Conservation (phyloP, 2,797 vertebrate species). For the Urosaurus nigricauda region DNA sequence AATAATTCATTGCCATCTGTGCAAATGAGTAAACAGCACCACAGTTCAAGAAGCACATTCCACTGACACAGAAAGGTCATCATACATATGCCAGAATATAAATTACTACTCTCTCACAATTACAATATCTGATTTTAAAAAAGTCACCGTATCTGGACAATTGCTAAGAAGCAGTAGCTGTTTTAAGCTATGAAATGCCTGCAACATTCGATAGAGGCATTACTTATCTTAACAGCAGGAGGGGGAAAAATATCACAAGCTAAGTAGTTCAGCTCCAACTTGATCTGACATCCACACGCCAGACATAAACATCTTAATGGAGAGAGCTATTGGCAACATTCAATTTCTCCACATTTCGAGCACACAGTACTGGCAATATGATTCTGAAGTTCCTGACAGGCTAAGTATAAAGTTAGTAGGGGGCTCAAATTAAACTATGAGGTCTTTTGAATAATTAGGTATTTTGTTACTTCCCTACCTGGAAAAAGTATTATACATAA, state of each 20-base stretch:
- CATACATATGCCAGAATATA: background rate
- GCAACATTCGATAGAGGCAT: background rate
- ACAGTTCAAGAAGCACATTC: background rate
- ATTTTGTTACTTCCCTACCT: background rate
- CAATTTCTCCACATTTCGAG: background rate
- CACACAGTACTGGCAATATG: background rate
- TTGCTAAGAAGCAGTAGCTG: background rate
- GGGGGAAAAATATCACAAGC: background rate
- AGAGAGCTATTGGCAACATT: background rate
- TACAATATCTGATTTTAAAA: background rate
- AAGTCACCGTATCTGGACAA: background rate
- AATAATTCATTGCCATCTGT: conserved; percentile 3
- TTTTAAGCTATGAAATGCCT: background rate
- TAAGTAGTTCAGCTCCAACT: background rate
- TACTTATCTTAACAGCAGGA: background rate
- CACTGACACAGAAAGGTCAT: conserved; percentile 1
- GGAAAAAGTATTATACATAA: background rate
- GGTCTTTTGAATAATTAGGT: background rate
- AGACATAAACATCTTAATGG: background rate
- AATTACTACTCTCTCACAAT: background rate
- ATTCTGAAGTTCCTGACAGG: background rate
- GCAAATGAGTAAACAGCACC: background rate
- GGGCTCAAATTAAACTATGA: background rate
- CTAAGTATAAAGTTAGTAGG: background rate
- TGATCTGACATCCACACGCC: background rate